phyloP scores from a whole-genome alignment of 2,797 vertebrate species.

The Enteromius viviparus region DNA sequence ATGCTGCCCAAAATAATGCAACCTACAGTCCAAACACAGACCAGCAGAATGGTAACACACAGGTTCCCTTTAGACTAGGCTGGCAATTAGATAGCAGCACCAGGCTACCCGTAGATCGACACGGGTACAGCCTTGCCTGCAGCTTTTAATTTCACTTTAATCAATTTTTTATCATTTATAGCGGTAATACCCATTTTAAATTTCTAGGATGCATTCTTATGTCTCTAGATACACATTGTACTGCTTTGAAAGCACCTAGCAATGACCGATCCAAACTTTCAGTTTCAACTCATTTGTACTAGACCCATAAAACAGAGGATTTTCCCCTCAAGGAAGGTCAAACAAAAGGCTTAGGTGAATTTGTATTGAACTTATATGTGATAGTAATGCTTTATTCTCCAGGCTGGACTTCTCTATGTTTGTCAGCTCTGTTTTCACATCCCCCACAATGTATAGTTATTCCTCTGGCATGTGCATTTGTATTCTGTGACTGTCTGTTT shows the following conservation, averaged over 20 bases:
- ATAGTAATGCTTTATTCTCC: slow-evolving; percentile 14
- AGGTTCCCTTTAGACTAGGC: slow-evolving; percentile 23
- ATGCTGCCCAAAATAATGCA: slow-evolving; percentile 14
- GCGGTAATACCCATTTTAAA: background rate
- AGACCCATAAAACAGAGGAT: background rate
- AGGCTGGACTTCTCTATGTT: slow-evolving; percentile 6
- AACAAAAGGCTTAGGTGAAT: slow-evolving; percentile 11
- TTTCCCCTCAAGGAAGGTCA: slow-evolving; percentile 8
- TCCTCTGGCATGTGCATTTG: slow-evolving; percentile 53
- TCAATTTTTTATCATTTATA: slow-evolving; percentile 30
- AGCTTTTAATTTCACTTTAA: slow-evolving; percentile 35
- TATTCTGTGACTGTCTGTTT: slow-evolving; percentile 61
- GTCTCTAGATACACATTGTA: background rate
- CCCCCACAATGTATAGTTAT: slow-evolving; percentile 43
- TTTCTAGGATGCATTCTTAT: background rate
- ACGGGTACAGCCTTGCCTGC: slow-evolving; percentile 6
- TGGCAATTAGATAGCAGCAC: slow-evolving; percentile 21
- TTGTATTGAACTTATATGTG: slow-evolving; percentile 4
- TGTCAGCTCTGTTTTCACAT: slow-evolving; percentile 34
- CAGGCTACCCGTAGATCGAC: background rate
- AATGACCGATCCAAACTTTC: background rate
- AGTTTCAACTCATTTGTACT: background rate
- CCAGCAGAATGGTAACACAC: background rate
- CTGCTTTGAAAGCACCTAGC: background rate
- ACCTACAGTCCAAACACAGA: slow-evolving; percentile 36